Base-by-base conservation (phyloP, 2,113 vertebrate genomes). In the Dipodomys stephensi region DNA sequence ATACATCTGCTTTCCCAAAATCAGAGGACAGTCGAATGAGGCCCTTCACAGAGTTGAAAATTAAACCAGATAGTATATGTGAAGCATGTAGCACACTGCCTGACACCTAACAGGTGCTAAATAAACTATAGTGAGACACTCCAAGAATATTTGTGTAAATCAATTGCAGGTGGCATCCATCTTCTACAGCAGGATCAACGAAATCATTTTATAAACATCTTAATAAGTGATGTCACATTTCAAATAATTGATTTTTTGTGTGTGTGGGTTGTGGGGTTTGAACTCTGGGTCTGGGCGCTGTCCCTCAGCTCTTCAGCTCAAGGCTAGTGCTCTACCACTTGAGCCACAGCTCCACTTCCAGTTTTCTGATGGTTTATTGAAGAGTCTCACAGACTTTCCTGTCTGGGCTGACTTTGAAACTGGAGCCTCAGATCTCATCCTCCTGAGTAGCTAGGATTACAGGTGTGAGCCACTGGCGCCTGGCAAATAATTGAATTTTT, bases 141-240 rank as follows among this genome's bases (percentile, higher is more conserved):
- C 28, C 20, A 86, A 94, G 69, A 81, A 53, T 25, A 60, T 78
- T 83, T 27, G 71, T 35, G 46, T 64, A 62, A 90, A 69, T 23
- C 27, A 84, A 88, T 8, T 64, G 60, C 65, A 82, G 84, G 6
- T 88, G 39, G 44, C 30, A 90, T 20, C 74, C 53, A 71, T 35
- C 27, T 32, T 76, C 39, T 49, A 76, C 13, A 84, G 81, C 20
- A 93, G 27, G 18, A 85, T 71, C 74, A 90, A 90, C 20, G 32
- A 83, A 11, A 32, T 83, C 15, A 77, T 87, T 87, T 82, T 60
- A 92, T n/a, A 68, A 68, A 67, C 30, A 82, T 88, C 72, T 95
- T n/a, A 6, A 19, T 53, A 86, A 86, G 18, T 11, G 81, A 76
- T 1, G 7, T 9, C 60, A 92, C 13, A 67, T 96, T 87, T 85